phyloP scores from a whole-genome alignment of 1,140 invertebrate genomes.

The Diabrotica undecimpunctata region DNA sequence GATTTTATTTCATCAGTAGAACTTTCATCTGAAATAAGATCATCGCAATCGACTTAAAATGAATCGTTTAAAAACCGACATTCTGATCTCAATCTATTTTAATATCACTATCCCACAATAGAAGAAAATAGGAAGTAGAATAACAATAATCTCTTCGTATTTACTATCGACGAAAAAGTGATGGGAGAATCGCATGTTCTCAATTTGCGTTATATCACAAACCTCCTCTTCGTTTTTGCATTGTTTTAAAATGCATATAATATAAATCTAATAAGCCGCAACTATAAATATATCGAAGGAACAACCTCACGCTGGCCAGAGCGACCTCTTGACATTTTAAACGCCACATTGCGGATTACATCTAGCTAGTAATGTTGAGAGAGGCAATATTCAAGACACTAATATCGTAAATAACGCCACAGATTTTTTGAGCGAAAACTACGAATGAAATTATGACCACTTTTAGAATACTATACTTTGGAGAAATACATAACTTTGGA shows the following conservation, averaged over 20 bases:
- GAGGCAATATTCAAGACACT: background rate
- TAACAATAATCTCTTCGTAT: constrained; percentile 5
- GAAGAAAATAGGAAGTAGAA: constrained; percentile 10
- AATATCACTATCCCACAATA: background rate
- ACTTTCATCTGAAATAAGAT: background rate
- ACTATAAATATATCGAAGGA: constrained; percentile 27
- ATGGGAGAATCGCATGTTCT: constrained; percentile 21
- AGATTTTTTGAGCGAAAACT: background rate
- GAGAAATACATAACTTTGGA: no score
- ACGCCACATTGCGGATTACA: constrained; percentile 13
- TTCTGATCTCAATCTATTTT: background rate
- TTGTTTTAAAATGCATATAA: constrained; percentile 18
- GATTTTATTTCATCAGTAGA: no score
- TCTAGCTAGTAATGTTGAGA: constrained; percentile 7
- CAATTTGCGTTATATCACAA: constrained; percentile 19
- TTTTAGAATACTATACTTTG: background rate
- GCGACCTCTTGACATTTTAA: constrained; percentile 28
- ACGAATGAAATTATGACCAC: background rate
- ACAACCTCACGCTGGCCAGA: constrained; percentile 26
- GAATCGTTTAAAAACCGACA: background rate
- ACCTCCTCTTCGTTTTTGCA: constrained; percentile 18
- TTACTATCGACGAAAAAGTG: constrained; percentile 6
- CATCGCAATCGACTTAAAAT: background rate
- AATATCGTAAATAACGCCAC: constrained; percentile 2
- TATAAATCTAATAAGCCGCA: constrained; percentile 26